These are phyloP conservation scores for Nemotelus nigrinus DNA, from an alignment of 2,888 invertebrate species.

Conservation along the genomic window DNA sequence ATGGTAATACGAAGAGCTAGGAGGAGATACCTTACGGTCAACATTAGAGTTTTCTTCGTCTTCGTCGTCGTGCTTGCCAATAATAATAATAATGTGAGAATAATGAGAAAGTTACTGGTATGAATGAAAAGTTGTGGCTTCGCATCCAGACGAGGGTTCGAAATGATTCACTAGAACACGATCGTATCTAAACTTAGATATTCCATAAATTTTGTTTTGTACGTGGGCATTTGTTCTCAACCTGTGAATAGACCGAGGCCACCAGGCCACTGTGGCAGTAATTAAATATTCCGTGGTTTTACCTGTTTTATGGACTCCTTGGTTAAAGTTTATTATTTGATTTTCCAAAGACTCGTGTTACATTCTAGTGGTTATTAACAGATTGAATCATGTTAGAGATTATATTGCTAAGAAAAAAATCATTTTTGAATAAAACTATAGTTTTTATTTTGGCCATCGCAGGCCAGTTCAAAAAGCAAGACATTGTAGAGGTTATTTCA, in stretches of 20 bases:
- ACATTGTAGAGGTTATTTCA: too few species aligned
- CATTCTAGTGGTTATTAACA: too few species aligned
- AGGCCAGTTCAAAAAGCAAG: too few species aligned
- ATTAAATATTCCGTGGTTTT: slow-evolving; percentile 1
- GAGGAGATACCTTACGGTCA: slow-evolving; percentile 20
- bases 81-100: slow-evolving; percentile 35
- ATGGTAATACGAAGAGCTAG: slow-evolving; percentile 1
- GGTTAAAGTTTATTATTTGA: too few species aligned
- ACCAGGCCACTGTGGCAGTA: slow-evolving; percentile 36
- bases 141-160: slow-evolving; percentile 20
- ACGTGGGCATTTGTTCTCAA: neutral
- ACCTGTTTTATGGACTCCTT: too few species aligned
- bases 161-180: slow-evolving; percentile 22
- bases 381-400: too few species aligned
- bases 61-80: slow-evolving; percentile 19
- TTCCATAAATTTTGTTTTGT: slow-evolving; percentile 21
- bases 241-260: slow-evolving; percentile 11
- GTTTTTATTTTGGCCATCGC: too few species aligned
- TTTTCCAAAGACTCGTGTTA: too few species aligned
- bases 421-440: too few species aligned
- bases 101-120: slow-evolving; percentile 4
- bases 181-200: slow-evolving; percentile 19
- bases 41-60: neutral
- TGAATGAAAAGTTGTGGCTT: slow-evolving; percentile 28
- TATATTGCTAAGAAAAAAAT: too few species aligned